phyloP scores from a whole-genome alignment of 2,797 vertebrate species.

The Melanogrammus aeglefinus region DNA sequence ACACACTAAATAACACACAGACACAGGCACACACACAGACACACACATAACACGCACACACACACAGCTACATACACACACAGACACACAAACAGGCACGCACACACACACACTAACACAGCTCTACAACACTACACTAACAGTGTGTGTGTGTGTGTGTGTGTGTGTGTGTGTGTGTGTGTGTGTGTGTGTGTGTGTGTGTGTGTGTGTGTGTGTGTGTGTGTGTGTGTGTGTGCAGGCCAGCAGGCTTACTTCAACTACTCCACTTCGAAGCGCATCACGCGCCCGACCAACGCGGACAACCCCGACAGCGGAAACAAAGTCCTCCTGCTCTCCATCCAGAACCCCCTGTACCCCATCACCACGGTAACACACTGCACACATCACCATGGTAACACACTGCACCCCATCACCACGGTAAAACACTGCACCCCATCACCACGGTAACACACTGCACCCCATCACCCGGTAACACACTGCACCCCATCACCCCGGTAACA shows the following conservation, averaged over 20 bases:
- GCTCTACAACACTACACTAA: neutral
- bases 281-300: conserved; percentile 90
- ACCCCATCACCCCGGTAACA: conserved; percentile 95
- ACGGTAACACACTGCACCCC: conserved; percentile 8
- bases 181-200: conserved; percentile 10
- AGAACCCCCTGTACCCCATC: conserved; percentile 97
- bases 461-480: conserved; percentile 89
- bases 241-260: conserved; percentile 98
- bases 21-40: neutral
- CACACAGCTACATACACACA: neutral
- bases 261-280: conserved; percentile 96
- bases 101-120: neutral
- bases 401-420: conserved; percentile 97
- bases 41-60: neutral
- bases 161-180: conserved; percentile 9
- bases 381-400: conserved; percentile 80
- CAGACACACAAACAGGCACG: neutral
- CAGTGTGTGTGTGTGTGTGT: neutral
- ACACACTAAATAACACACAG: too few species aligned
- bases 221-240: conserved; percentile 58
- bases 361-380: conserved; percentile 91
- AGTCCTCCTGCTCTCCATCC: conserved; percentile 94
- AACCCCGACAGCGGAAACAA: conserved; percentile 96
- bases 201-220: neutral
- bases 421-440: conserved; percentile 86